phyloP scores from a whole-genome alignment of 2,797 vertebrate genomes.

The Girardinus metallicus region DNA sequence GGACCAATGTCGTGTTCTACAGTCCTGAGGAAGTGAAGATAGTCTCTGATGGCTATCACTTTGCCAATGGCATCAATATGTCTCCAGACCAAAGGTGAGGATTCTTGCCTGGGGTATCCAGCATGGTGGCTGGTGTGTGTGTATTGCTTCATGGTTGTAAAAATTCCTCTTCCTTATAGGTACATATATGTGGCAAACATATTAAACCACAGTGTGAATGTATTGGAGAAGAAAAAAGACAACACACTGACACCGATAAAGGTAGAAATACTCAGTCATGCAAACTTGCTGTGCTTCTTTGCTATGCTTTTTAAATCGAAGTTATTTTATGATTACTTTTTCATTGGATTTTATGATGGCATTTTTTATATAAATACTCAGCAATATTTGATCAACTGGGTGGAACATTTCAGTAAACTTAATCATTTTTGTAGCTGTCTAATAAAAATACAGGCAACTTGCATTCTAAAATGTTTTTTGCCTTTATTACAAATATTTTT shows the following conservation, averaged over 20 bases:
- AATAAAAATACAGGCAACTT: background rate
- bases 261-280: constrained; percentile 50
- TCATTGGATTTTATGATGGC: background rate
- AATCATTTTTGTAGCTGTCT: background rate
- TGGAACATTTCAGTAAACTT: background rate
- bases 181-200: constrained; percentile 77
- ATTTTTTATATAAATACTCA: background rate
- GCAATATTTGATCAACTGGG: background rate
- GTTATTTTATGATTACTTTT: background rate
- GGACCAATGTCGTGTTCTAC: constrained; percentile 89
- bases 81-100: constrained; percentile 88
- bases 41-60: constrained; percentile 85
- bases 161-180: constrained; percentile 48
- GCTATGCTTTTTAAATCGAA: background rate
- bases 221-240: constrained; percentile 75
- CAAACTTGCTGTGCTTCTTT: background rate
- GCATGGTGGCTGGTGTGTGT: background rate
- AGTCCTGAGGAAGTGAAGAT: constrained; percentile 87
- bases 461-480: background rate
- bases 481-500: background rate
- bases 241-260: constrained; percentile 70
- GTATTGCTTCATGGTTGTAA: background rate
- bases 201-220: constrained; percentile 69
- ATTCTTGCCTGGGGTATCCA: rapidly evolving
- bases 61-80: constrained; percentile 90